A percentile compares a stretch with the other conserved stretches of the same genome.
Conservation (phyloP, 2,888 invertebrate genomes). For the Caenorhabditis becei region DNA sequence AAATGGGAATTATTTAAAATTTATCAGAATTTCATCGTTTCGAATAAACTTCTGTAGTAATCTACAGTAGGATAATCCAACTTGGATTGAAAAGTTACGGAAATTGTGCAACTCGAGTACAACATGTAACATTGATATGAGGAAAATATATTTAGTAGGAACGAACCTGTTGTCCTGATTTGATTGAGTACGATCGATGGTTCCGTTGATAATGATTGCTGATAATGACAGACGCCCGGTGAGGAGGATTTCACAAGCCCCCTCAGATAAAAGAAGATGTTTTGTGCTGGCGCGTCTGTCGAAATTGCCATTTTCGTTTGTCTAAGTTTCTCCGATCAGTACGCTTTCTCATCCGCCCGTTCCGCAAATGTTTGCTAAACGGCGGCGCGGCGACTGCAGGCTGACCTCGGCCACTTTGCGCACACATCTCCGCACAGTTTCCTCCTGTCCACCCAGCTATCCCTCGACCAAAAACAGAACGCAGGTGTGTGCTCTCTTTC, state of each 20-base stretch:
- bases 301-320: conserved; percentile 45
- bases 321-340: conserved; percentile 38
- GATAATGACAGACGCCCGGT: neutral
- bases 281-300: conserved; percentile 39
- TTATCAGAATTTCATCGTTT: too few relatives aligned
- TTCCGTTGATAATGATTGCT: too few relatives aligned
- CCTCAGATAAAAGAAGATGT: conserved; percentile 38
- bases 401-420: conserved; percentile 49
- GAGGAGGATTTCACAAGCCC: neutral
- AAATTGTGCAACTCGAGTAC: too few relatives aligned
- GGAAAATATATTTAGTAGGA: too few relatives aligned
- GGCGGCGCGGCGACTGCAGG: conserved; percentile 32
- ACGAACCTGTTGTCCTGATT: too few relatives aligned
- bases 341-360: conserved; percentile 33
- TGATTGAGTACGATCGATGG: too few relatives aligned
- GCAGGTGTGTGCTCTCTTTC: conserved; percentile 7
- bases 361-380: conserved; percentile 65
- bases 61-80: too few relatives aligned
- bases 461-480: conserved; percentile 30
- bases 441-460: conserved; percentile 23
- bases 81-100: too few relatives aligned
- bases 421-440: conserved; percentile 47
- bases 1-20: neutral
- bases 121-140: too few relatives aligned
- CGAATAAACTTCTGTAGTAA: too few relatives aligned